Percentiles rank a stretch among this genome's conserved stretches.
Evolutionary conservation across 2,888 invertebrate species (phyloP).

Genomic region (Sarcophaga caerulescens): DNA sequence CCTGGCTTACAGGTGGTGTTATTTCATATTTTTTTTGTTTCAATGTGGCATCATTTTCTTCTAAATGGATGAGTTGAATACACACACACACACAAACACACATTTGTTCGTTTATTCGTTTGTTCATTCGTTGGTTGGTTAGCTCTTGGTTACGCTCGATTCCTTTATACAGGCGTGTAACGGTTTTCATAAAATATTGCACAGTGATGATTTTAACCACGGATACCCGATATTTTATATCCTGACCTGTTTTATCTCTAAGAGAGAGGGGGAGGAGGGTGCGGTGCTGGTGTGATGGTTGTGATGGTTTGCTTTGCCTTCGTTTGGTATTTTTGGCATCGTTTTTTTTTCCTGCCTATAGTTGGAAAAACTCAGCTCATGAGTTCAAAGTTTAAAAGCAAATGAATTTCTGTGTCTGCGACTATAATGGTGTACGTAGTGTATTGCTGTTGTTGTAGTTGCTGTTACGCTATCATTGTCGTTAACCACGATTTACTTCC

Average conservation of each 20-base stretch:
- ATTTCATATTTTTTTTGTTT: too few species aligned
- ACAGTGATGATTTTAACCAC: too few species aligned
- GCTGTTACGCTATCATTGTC: constrained; percentile 43
- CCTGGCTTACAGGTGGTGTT: neutral
- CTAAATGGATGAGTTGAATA: neutral
- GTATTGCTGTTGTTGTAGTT: constrained; percentile 9
- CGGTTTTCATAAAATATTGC: neutral
- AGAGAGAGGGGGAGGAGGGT: neutral
- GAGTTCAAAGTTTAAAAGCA: constrained; percentile 66
- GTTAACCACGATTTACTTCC: constrained; percentile 65
- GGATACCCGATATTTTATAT: constrained; percentile 15
- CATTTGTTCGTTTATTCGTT: too few species aligned
- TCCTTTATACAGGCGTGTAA: neutral
- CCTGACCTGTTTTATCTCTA: constrained; percentile 65
- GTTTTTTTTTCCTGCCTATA: neutral
- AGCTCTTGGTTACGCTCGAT: neutral
- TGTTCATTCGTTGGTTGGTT: neutral
- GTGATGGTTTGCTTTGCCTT: constrained; percentile 18
- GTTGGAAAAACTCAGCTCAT: constrained; percentile 33
- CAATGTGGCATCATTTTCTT: neutral
- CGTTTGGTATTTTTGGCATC: neutral
- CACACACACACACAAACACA: neutral
- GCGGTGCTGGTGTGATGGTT: neutral
- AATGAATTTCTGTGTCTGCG: constrained; percentile 29
- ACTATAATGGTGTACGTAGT: neutral